Evolutionary conservation across 2,113 vertebrate species (phyloP), one percentile per base, ranked within the genome.

Genomic region (Semnornis frantzii): DNA sequence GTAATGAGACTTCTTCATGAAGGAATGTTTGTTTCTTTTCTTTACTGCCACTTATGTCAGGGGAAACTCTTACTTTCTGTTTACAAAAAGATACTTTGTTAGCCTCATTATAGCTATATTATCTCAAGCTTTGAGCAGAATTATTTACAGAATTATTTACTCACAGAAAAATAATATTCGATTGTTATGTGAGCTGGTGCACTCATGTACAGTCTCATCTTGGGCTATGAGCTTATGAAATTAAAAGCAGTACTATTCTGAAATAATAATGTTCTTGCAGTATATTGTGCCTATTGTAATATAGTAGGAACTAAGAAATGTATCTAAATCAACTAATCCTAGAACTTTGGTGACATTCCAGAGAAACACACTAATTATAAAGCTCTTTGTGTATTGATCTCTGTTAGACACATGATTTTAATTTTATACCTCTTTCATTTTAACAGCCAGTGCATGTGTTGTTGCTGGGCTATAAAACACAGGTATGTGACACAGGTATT

Each of bases 401-500:
- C 27, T 85, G 73, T 77, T 50, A 52, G n/a, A 85, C 30, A 57
- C 39, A 54, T 55, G 57, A 17, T 90, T 95, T 89, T 86, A 91
- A 73, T 84, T 96, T 93, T 82, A 93, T 95, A 92, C 39, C 68
- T 82, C 71, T 90, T 97, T 90, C n/a, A 76, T 96, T 97, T 97
- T 96, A 95, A 94, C 92, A 97, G 93, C 90, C 81, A 92, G 42
- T 71, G 92, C 85, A 93, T 3, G 5, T 95, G 89, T 85, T 93
- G 95, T 95, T 96, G 95, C 94, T 96, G 66, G 92, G 95, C 92
- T 93, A 94, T 95, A 96, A 96, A 96, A 92, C 92, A 91, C 77
- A 95, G 64, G 97, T 98, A 78, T 92, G 94, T 96, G 95, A 95
- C 87, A 77, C 50, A 87, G 91, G 94, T 94, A 96, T 96, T 97